Conservation (phyloP, 1,140 invertebrate species). For the Drosophila nigrodunni region DNA sequence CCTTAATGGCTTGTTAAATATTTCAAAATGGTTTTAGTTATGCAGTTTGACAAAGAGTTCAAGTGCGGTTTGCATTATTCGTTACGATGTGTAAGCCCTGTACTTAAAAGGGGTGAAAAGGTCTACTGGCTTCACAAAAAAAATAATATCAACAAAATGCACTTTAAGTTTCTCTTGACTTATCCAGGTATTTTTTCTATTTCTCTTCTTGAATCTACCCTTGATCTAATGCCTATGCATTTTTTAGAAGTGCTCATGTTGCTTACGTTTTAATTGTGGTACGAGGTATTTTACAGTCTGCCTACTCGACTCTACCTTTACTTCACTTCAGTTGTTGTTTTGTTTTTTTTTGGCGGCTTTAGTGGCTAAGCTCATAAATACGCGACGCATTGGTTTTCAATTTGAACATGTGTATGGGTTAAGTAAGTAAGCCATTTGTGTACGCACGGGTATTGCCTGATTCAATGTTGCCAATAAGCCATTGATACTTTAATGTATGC, state of each 20-base stretch:
- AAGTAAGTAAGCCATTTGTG: conserved; percentile 25
- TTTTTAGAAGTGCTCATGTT: no score
- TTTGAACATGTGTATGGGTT: conserved; percentile 49
- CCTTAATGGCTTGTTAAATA: conserved; percentile 33
- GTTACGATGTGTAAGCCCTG: no score
- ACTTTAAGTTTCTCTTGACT: no score
- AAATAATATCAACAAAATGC: no score
- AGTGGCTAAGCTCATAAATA: conserved; percentile 39
- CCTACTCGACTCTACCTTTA: no score
- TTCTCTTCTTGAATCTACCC: no score
- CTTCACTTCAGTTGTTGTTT: background rate
- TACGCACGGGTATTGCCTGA: background rate
- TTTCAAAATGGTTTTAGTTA: conserved; percentile 9
- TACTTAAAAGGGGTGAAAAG: no score
- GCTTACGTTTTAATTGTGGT: no score
- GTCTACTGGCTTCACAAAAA: no score
- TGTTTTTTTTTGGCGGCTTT: conserved; percentile 7
- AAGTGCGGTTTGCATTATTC: conserved; percentile 3
- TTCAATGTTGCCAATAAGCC: conserved; percentile 55
- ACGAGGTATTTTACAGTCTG: no score
- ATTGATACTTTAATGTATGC: conserved; percentile 78
- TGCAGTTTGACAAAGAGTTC: conserved; percentile 40
- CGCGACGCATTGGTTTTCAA: conserved; percentile 63
- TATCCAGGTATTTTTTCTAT: no score
- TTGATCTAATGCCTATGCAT: no score